Conservation (phyloP, 2,888 invertebrate genomes). For the Alcis repandata region DNA sequence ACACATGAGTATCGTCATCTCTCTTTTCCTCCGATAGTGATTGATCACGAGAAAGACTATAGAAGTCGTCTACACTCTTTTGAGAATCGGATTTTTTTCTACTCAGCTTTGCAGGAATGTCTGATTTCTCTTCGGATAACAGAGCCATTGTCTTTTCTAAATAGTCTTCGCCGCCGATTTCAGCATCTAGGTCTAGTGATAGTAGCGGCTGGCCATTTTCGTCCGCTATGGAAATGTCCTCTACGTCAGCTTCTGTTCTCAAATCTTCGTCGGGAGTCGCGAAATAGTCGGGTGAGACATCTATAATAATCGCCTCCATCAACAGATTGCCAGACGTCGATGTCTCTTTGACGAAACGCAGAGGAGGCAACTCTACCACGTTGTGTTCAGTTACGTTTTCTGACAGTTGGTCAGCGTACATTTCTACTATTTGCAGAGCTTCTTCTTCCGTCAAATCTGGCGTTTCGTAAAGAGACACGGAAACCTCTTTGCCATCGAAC, state of each 20-base stretch:
- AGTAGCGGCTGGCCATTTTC: conserved; percentile 85
- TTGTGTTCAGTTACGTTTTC: conserved; percentile 95
- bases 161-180: conserved; percentile 86
- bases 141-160: conserved; percentile 80
- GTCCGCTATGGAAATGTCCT: conserved; percentile 94
- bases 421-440: conserved; percentile 96
- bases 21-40: conserved; percentile 87
- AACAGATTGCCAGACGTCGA: conserved; percentile 94
- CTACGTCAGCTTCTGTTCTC: conserved; percentile 94
- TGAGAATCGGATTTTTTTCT: conserved; percentile 89
- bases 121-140: conserved; percentile 83
- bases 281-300: conserved; percentile 95
- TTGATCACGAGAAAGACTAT: conserved; percentile 87
- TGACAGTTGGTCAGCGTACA: conserved; percentile 97
- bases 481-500: conserved; percentile 96
- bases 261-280: conserved; percentile 92
- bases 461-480: conserved; percentile 96
- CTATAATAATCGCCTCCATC: conserved; percentile 97
- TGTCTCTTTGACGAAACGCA: conserved; percentile 95
- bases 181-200: conserved; percentile 84
- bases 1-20: conserved; percentile 86
- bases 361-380: conserved; percentile 94
- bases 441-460: conserved; percentile 97
- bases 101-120: conserved; percentile 85
- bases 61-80: conserved; percentile 88